Evolutionary conservation across 1,140 invertebrate species (phyloP), one percentile per base, ranked within the genome.

Genomic region (Gonatopus flavifemur): DNA sequence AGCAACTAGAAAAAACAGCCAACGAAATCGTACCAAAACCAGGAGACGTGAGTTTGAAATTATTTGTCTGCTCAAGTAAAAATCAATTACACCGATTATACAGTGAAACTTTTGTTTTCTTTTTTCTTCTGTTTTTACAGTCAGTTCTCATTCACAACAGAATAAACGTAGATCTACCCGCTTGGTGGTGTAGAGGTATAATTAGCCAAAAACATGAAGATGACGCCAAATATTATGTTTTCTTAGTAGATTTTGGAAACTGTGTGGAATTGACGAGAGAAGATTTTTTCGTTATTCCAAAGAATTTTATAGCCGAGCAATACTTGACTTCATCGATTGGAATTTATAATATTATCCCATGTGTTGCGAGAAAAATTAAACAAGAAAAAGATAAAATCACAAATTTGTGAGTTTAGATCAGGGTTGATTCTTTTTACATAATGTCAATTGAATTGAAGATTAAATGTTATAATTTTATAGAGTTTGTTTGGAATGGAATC

Each of bases 161-260:
- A 28, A 47, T 52, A 7, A 49, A 51, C 32, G 21, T 51, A 2
- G 52, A 68, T 16, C 15, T 66, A 12, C 69, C 67, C 16, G 54
- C 55, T 6, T 68, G 64, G 59, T 53, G 45, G 4, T 66, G 61
- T 33, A 45, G 71, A 30, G 71, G 68, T 31, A 54, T 63, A 40
- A 39, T 72, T 19, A 48, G 33, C 3, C 31, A 16, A 9, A 32
- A 31, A 31, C 25, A 57, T 38, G 8, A n/a, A 0, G n/a, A 32
- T 5, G 51, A 48, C 7, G 40, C 7, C 8, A 59, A 59, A 36
- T 70, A 64, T 32, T 45, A 56, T 35, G 46, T 71, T 22, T 67
- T 72, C 47, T 47, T 76, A 10, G 32, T 61, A 0, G 74, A 76
- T 55, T 65, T 67, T 59, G 74, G 74, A 0, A 51, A 52, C 30